Conservation (phyloP, 2,888 invertebrate genomes). For the Atethmia centrago region DNA sequence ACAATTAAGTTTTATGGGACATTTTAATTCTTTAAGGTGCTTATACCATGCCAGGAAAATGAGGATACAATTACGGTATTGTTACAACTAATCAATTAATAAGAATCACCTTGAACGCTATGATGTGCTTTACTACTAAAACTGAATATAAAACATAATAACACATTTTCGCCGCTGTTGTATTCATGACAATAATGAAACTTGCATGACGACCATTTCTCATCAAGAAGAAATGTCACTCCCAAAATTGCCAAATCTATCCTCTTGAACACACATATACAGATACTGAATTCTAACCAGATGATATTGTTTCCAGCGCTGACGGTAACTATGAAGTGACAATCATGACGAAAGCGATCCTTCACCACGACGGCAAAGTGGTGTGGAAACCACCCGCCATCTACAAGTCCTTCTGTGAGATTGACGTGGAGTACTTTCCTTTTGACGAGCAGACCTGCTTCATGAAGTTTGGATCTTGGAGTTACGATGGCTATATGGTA, state of each 20-base stretch:
- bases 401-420: slow-evolving; percentile 99
- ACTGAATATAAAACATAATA: background rate
- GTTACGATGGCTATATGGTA: slow-evolving; percentile 98
- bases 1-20: background rate
- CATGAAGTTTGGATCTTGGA: slow-evolving; percentile 99
- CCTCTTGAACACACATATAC: background rate
- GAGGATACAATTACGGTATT: too few species aligned
- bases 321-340: slow-evolving; percentile 99
- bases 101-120: too few species aligned
- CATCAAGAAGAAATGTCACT: background rate
- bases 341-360: slow-evolving; percentile 99
- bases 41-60: background rate
- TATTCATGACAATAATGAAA: too few species aligned
- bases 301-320: slow-evolving; percentile 92
- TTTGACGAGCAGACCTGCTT: slow-evolving; percentile 98
- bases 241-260: background rate
- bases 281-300: background rate
- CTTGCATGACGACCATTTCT: background rate
- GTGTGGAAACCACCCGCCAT: slow-evolving; percentile 99
- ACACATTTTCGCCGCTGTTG: background rate
- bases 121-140: background rate
- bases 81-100: too few species aligned
- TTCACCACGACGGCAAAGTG: slow-evolving; percentile 97
- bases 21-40: background rate
- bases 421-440: slow-evolving; percentile 98